These are phyloP conservation scores for Palythoa grandiflora DNA, from an alignment of 92 coral and sea anemone species.

Conservation along the genomic window DNA sequence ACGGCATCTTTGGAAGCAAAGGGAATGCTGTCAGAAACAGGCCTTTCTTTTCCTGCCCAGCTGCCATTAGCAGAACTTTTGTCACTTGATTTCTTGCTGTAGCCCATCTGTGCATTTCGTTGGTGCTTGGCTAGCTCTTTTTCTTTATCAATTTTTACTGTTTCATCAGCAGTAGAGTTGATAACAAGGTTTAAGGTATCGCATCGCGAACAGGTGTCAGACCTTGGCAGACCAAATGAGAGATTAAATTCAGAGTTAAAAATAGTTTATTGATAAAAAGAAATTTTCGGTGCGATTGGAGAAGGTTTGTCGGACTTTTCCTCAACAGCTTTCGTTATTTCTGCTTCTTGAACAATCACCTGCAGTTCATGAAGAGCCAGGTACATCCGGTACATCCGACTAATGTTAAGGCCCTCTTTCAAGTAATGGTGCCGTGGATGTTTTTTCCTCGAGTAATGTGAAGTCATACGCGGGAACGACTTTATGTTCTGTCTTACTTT, in stretches of 20 bases:
- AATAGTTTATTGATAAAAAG: neutral
- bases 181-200: slow-evolving; percentile 24
- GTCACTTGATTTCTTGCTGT: slow-evolving; percentile 23
- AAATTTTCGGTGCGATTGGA: neutral
- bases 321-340: too few species aligned
- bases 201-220: slow-evolving; percentile 53
- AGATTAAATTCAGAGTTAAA: slow-evolving; percentile 38
- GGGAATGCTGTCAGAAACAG: neutral
- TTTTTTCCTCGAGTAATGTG: neutral
- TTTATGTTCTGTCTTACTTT: slow-evolving; percentile 21
- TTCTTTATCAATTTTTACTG: neutral
- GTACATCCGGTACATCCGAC: slow-evolving; percentile 22
- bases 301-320: too few species aligned
- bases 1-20: slow-evolving; percentile 35
- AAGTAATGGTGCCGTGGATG: slow-evolving; percentile 6
- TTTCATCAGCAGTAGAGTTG: neutral
- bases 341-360: too few species aligned
- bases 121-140: neutral
- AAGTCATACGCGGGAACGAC: slow-evolving; percentile 48
- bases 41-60: slow-evolving; percentile 28
- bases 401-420: slow-evolving; percentile 18
- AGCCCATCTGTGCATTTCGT: neutral
- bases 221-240: slow-evolving; percentile 48
- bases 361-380: neutral
- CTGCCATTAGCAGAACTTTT: slow-evolving; percentile 40